Conservation (phyloP, 2,113 vertebrate species). For the Fregetta grallaria region DNA sequence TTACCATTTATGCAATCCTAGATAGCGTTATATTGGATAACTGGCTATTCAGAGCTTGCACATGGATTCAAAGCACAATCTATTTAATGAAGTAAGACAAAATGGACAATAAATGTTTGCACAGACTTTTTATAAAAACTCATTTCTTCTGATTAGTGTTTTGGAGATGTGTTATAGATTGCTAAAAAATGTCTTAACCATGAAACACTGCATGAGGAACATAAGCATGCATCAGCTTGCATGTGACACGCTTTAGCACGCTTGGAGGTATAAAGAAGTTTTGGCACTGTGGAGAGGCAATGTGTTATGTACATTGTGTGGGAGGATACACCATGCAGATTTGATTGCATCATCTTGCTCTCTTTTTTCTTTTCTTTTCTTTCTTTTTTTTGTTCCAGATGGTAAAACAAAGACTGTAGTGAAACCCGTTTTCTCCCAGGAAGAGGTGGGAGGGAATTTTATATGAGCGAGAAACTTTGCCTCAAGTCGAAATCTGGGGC, state of each 20-base stretch:
- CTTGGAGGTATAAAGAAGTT: not conserved
- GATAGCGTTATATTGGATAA: not conserved
- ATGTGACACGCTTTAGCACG: slow-evolving; percentile 18
- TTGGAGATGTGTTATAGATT: not conserved
- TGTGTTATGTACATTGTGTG: slow-evolving; percentile 25
- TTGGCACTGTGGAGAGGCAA: not conserved
- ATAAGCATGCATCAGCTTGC: slow-evolving; percentile 47
- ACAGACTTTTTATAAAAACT: not conserved
- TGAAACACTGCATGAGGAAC: not conserved
- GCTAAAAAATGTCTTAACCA: not conserved
- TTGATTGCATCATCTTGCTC: slow-evolving; percentile 54
- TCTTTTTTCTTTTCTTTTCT: not conserved
- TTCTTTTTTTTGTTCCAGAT: slow-evolving; percentile 44
- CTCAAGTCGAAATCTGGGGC: slow-evolving; percentile 49
- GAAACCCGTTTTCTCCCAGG: slow-evolving; percentile 61
- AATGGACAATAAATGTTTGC: rapidly evolving
- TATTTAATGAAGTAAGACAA: not conserved
- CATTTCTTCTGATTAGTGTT: not conserved
- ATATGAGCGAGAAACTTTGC: slow-evolving; percentile 59
- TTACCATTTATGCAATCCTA: not conserved
- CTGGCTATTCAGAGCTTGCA: not conserved
- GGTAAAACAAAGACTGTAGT: slow-evolving; percentile 60
- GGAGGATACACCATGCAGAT: slow-evolving; percentile 58
- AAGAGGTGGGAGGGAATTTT: slow-evolving; percentile 69
- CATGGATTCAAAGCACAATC: not conserved